phyloP scores from a whole-genome alignment of 2,113 vertebrate genomes.

The Myanophis thanlyinensis region DNA sequence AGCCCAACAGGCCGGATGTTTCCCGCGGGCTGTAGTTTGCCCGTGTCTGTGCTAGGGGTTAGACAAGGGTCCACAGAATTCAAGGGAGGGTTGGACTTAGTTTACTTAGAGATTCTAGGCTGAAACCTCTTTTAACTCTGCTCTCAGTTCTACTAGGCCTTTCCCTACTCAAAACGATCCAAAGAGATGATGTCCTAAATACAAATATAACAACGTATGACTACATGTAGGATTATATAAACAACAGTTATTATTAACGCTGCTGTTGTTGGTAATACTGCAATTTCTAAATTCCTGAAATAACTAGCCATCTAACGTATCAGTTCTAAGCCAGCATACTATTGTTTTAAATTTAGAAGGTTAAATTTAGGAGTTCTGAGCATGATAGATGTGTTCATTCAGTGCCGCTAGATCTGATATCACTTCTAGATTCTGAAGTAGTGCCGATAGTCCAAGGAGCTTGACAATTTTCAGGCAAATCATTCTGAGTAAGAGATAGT shows the following conservation, averaged over 20 bases:
- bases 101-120: too few relatives aligned
- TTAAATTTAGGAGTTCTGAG: background rate
- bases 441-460: background rate
- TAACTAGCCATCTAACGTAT: background rate
- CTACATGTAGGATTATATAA: background rate
- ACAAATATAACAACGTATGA: slow-evolving; percentile 29
- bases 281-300: slow-evolving; percentile 5
- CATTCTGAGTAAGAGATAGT: background rate
- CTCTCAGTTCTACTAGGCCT: too few relatives aligned
- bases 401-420: background rate
- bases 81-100: too few relatives aligned
- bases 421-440: background rate
- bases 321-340: background rate
- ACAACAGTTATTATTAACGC: background rate
- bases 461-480: background rate
- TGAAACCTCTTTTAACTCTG: too few relatives aligned
- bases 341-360: background rate
- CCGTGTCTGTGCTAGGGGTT: too few relatives aligned
- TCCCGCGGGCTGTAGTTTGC: too few relatives aligned
- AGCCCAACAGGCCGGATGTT: too few relatives aligned
- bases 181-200: slow-evolving; percentile 52
- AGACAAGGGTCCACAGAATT: too few relatives aligned
- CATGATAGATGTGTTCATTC: background rate
- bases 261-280: slow-evolving; percentile 19
- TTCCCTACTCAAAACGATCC: slow-evolving; percentile 15